Percentiles rank a stretch among this genome's conserved stretches.
phyloP scores from a whole-genome alignment of 2,113 vertebrate genomes.

The Cricetomys ansorgei region DNA sequence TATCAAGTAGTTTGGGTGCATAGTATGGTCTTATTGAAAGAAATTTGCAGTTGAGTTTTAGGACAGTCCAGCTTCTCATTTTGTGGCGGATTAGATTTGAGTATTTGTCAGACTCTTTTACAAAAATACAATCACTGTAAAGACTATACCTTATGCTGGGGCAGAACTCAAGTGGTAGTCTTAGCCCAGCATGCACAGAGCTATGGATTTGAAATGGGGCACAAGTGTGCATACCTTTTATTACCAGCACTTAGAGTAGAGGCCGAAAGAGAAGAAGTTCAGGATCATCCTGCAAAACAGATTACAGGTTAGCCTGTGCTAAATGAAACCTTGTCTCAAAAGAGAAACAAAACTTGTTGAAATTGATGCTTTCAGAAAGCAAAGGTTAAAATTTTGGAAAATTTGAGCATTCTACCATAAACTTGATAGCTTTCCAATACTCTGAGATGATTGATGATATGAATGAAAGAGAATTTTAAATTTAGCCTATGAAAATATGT shows the following conservation, averaged over 20 bases:
- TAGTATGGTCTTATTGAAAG: neutral
- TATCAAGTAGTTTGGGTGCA: neutral
- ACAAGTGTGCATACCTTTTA: neutral
- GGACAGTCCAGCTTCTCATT: neutral
- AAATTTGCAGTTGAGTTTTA: neutral
- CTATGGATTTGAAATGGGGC: neutral
- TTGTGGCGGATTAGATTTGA: neutral
- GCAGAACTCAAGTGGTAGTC: neutral
- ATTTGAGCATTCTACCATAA: neutral
- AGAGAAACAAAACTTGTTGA: neutral
- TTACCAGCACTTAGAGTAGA: neutral
- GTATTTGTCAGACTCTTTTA: neutral
- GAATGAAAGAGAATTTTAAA: conserved; percentile 5
- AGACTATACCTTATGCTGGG: neutral
- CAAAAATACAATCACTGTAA: conserved; percentile 25
- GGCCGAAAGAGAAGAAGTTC: no score
- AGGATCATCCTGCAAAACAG: neutral
- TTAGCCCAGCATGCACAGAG: neutral
- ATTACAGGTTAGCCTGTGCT: neutral
- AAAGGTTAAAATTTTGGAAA: conserved; percentile 19
- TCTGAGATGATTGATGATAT: neutral
- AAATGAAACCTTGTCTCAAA: neutral
- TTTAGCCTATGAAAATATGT: neutral
- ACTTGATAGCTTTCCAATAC: neutral
- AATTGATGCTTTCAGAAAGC: neutral